Percentiles rank a stretch among this genome's conserved stretches.
These are phyloP conservation scores for Ichneumoninae sp. DNA, from an alignment of 2,888 invertebrate genomes.

Conservation along the genomic window DNA sequence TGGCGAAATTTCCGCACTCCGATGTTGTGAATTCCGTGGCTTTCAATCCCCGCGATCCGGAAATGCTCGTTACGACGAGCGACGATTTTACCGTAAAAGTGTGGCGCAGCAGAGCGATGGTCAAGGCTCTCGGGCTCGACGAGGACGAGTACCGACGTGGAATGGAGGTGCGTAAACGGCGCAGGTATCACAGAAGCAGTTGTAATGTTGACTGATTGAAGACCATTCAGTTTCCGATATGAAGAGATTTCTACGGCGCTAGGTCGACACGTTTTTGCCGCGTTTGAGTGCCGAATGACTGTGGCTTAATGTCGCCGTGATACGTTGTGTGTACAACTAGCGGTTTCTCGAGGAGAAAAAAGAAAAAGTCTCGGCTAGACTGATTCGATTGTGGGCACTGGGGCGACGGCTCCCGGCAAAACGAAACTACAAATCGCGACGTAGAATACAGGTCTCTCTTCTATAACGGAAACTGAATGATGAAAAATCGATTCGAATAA, in stretches of 20 bases:
- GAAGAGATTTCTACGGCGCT: conserved; percentile 68
- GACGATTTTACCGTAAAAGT: conserved; percentile 92
- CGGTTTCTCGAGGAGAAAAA: conserved; percentile 2
- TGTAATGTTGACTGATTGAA: conserved; percentile 82
- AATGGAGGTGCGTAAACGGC: conserved; percentile 84
- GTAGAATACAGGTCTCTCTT: conserved; percentile 34
- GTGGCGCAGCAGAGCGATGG: conserved; percentile 85
- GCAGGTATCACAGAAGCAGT: conserved; percentile 78
- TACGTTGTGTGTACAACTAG: conserved; percentile 46
- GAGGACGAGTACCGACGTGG: conserved; percentile 83
- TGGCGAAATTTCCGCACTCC: conserved; percentile 90
- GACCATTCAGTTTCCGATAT: conserved; percentile 82
- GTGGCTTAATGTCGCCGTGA: conserved; percentile 13
- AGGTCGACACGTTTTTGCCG: conserved; percentile 15
- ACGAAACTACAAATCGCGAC: conserved; percentile 4
- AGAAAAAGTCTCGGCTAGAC: not conserved
- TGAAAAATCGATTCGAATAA: conserved; percentile 35
- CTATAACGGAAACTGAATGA: conserved; percentile 66
- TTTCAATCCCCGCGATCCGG: conserved; percentile 92
- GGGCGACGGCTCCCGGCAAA: not conserved
- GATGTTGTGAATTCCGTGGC: conserved; percentile 95
- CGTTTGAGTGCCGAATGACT: conserved; percentile 28
- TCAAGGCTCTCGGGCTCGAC: conserved; percentile 84
- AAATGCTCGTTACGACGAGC: conserved; percentile 93
- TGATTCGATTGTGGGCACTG: not conserved